Percentiles rank a stretch among this genome's conserved stretches.
Conservation (phyloP, 1,140 invertebrate genomes). For the Bicyclus anynana region DNA sequence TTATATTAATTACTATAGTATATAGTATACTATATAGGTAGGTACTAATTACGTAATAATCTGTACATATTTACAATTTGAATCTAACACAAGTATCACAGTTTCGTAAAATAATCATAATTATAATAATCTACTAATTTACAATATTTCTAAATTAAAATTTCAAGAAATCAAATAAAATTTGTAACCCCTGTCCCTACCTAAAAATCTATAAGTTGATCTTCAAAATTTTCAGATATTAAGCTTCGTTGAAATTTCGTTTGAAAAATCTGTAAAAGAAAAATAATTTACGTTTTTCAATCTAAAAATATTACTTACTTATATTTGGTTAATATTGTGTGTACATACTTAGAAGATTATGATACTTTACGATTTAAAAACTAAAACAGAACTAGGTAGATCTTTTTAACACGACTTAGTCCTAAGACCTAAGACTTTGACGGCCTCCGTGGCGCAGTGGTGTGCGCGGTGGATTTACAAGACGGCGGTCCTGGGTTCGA, state of each 20-base stretch:
- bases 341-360: too few relatives aligned
- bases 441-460: too few relatives aligned
- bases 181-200: background rate
- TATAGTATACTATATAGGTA: too few relatives aligned
- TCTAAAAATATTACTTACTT: background rate
- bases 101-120: conserved; percentile 30
- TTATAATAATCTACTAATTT: conserved; percentile 3
- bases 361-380: too few relatives aligned
- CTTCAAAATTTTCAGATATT: conserved; percentile 6
- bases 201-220: conserved; percentile 5
- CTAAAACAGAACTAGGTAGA: too few relatives aligned
- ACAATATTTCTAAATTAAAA: conserved; percentile 10
- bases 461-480: too few relatives aligned
- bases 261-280: conserved; percentile 15
- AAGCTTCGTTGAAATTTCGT: background rate
- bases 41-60: conserved; percentile 2
- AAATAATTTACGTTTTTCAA: background rate
- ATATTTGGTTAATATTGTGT: too few relatives aligned
- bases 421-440: too few relatives aligned
- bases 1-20: too few relatives aligned
- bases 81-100: conserved; percentile 61
- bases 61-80: conserved; percentile 64
- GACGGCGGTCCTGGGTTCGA: too few relatives aligned
- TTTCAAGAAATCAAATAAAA: conserved; percentile 1
- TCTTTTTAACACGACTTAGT: too few relatives aligned